Percentiles rank a stretch among this genome's conserved stretches.
Evolutionary conservation across 2,797 vertebrate species (phyloP).

Genomic region (Sebastes paucispinis): DNA sequence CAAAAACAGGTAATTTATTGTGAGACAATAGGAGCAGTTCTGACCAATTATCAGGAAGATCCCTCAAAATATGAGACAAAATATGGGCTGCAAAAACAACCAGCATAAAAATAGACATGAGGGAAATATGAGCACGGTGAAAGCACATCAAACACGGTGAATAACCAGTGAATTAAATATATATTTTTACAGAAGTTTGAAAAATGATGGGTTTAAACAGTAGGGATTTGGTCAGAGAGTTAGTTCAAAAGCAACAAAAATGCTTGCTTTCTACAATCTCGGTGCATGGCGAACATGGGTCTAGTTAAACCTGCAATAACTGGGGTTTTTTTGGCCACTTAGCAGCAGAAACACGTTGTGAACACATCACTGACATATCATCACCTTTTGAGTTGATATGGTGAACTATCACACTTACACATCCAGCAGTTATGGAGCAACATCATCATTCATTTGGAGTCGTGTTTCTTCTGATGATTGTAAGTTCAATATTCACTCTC

Average conservation of each 20-base stretch:
- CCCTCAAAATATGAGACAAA: constrained; percentile 1
- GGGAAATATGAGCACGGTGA: background rate
- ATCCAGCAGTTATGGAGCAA: too few species aligned
- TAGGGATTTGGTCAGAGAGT: background rate
- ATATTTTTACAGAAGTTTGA: background rate
- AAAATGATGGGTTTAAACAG: background rate
- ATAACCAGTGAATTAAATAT: background rate
- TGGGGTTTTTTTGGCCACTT: background rate
- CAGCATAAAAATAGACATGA: background rate
- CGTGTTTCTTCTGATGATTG: too few species aligned
- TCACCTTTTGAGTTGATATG: too few species aligned
- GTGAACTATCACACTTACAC: too few species aligned
- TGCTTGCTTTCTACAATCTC: background rate
- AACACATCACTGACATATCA: too few species aligned
- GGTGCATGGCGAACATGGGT: background rate
- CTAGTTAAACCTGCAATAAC: background rate
- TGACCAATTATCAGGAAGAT: constrained; percentile 47
- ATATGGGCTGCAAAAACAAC: constrained; percentile 3
- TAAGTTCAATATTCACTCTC: too few species aligned
- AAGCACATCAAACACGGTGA: background rate
- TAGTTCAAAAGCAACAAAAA: background rate
- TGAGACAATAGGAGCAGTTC: constrained; percentile 32
- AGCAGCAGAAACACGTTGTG: background rate
- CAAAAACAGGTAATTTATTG: constrained; percentile 43
- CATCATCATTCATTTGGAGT: too few species aligned